Evolutionary conservation across 2,888 invertebrate species (phyloP), one percentile per base, ranked within the genome.

Genomic region (Cloeon dipterum): DNA sequence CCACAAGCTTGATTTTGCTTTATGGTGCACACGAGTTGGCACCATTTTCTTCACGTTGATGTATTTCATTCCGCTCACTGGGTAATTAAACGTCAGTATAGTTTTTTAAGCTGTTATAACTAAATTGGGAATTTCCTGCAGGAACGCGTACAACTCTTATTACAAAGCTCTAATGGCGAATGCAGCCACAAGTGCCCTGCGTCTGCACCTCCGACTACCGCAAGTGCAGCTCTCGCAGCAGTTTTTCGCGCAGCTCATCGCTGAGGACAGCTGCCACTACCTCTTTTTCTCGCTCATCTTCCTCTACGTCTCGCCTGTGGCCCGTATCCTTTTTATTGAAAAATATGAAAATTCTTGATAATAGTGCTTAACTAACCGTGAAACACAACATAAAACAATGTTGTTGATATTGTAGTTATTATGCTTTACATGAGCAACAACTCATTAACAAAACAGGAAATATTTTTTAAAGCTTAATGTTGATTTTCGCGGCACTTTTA

Each of bases 211-310:
- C 57, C 68, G 96, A 42, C 63, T 96, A 46, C 89, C 91, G 16
- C 64, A 71, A 43, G 77, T 91, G 47, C 67, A 76, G 40, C 62
- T 94, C 39, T 79, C 72, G 21, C 64, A 81, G 42, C 79, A 83
- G 54, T 96, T 91, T 58, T 58, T 94, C 41, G 67, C 71, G 5
- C 60, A 68, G 36, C 61, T 96, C 46, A 65, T 88, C 48, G 56
- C 76, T 18, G 96, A 98, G 57, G 86, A 86, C 59, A 89, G 91
- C 48, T 91, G 86, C 43, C 98, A 98, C 56, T 98, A 98, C 53
- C 65, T 98, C 44, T 75, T 96, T 61, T 98, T 81, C 59, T 86
- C 91, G 33, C 61, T 93, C 46, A 85, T 96, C 52, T 98, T 98
- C 58, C 68, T 94, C 50, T 88, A 82, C 56, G 78, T 79, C 23